Conservation (phyloP, 2,797 vertebrate genomes). For the Lacerta bilineata region DNA sequence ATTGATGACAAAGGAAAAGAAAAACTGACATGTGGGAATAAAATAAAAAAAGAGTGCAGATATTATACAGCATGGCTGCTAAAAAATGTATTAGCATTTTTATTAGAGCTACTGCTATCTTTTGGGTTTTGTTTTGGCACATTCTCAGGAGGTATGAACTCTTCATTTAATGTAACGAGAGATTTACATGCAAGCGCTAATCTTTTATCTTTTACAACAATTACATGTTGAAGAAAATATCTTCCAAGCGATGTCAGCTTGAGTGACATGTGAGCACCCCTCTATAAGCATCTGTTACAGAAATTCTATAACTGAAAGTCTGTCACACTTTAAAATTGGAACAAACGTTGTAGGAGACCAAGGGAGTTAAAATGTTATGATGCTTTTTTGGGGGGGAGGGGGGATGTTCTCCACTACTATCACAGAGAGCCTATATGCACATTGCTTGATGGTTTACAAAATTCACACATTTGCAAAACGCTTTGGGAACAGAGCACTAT, state of each 20-base stretch:
- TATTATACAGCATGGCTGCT: neutral
- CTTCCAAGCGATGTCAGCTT: constrained; percentile 44
- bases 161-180: constrained; percentile 55
- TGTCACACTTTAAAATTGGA: constrained; percentile 59
- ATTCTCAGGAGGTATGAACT: neutral
- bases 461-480: neutral
- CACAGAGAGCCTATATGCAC: constrained; percentile 50
- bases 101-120: neutral
- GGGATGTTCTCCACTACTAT: constrained; percentile 28
- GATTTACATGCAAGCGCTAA: constrained; percentile 35
- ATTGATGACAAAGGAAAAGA: neutral
- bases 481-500: constrained; percentile 16
- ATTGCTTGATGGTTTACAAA: constrained; percentile 39
- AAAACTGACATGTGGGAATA: neutral
- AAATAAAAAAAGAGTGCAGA: neutral
- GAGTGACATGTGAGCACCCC: constrained; percentile 54
- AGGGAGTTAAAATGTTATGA: constrained; percentile 47
- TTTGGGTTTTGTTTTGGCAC: neutral
- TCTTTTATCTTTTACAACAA: constrained; percentile 55
- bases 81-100: constrained; percentile 9
- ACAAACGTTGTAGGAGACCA: constrained; percentile 45
- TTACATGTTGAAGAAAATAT: constrained; percentile 33
- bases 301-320: constrained; percentile 50
- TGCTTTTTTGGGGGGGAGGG: constrained; percentile 3
- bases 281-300: constrained; percentile 51